A percentile compares a stretch with the other conserved stretches of the same genome.
phyloP scores from a whole-genome alignment of 2,888 invertebrate species.

The Argyresthia albistria region DNA sequence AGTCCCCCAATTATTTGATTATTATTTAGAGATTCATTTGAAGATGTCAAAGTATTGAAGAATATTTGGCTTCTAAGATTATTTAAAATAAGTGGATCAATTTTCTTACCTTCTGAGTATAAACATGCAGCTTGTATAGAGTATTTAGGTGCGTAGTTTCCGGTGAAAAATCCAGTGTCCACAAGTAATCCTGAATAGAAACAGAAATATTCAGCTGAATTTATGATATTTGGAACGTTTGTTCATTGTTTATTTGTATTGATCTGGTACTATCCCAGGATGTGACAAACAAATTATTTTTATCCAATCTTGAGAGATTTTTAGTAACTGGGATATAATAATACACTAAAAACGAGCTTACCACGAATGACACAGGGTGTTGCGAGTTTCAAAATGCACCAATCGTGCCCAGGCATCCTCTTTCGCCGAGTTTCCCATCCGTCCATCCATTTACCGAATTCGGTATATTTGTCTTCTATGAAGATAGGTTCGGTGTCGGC shows the following conservation, averaged over 20 bases:
- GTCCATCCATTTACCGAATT: slow-evolving; percentile 79
- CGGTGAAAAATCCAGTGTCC: slow-evolving; percentile 76
- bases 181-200: slow-evolving; percentile 54
- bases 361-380: slow-evolving; percentile 69
- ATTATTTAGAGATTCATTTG: too few relatives aligned
- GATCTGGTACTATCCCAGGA: too few relatives aligned
- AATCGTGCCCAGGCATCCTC: slow-evolving; percentile 74
- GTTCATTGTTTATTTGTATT: too few relatives aligned
- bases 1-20: too few relatives aligned
- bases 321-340: too few relatives aligned
- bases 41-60: too few relatives aligned
- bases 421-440: slow-evolving; percentile 78
- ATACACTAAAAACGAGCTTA: slow-evolving; percentile 14
- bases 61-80: too few relatives aligned
- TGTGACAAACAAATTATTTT: too few relatives aligned
- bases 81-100: too few relatives aligned
- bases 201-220: background rate
- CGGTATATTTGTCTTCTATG: slow-evolving; percentile 70
- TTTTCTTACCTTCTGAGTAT: slow-evolving; percentile 51
- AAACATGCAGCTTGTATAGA: slow-evolving; percentile 74
- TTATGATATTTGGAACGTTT: too few relatives aligned
- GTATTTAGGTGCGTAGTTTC: slow-evolving; percentile 74
- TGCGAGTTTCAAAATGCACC: slow-evolving; percentile 73
- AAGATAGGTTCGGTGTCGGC: slow-evolving; percentile 68
- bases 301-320: too few relatives aligned